Percentiles rank a stretch among this genome's conserved stretches.
These are phyloP conservation scores for Brachionus sp. DNA, from an alignment of 1,140 invertebrate species.

Conservation along the genomic window DNA sequence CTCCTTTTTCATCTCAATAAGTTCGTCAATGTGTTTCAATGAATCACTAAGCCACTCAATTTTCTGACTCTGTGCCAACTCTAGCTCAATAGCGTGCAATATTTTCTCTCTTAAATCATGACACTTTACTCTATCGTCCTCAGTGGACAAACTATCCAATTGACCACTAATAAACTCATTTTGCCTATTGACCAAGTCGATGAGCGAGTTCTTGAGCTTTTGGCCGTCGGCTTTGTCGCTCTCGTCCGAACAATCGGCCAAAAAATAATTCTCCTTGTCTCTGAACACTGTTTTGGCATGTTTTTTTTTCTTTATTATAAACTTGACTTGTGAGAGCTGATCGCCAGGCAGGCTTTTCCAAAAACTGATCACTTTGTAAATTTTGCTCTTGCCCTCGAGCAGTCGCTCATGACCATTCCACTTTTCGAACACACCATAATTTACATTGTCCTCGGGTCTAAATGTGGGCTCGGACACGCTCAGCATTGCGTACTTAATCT, in stretches of 20 bases:
- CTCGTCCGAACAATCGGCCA: not conserved
- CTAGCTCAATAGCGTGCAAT: not conserved
- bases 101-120: not conserved
- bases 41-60: not conserved
- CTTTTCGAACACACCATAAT: conserved; percentile 35
- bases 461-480: conserved; percentile 2
- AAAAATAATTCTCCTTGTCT: not conserved
- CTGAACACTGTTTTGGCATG: not conserved
- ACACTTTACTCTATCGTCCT: not conserved
- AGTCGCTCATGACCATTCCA: conserved; percentile 18
- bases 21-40: not conserved
- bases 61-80: not conserved
- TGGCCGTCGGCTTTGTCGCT: not conserved
- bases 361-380: conserved; percentile 20
- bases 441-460: not conserved
- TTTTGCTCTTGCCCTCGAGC: not conserved
- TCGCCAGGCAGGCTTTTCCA: conserved; percentile 25
- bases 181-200: not conserved
- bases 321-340: conserved; percentile 20
- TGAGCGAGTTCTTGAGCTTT: not conserved
- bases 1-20: not conserved
- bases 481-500: conserved; percentile 29
- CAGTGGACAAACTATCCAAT: not conserved
- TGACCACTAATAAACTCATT: not conserved
- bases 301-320: conserved; percentile 36